Evolutionary conservation across 2,113 vertebrate species (phyloP).

Genomic region (Seriola aureovittata): DNA sequence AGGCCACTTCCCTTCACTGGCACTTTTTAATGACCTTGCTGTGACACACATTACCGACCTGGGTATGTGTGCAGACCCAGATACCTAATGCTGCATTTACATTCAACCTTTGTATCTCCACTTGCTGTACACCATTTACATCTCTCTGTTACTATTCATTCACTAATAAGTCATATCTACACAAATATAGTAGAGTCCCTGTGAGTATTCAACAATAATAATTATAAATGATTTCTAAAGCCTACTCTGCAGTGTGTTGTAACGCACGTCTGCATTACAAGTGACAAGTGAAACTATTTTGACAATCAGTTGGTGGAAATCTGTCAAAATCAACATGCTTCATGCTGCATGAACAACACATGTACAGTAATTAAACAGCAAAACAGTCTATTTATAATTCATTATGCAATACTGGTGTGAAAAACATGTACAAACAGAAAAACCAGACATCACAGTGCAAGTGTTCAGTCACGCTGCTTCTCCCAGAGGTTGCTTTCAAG

Average conservation of each 20-base stretch:
- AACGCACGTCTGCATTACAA: neutral
- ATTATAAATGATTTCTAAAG: neutral
- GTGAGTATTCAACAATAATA: neutral
- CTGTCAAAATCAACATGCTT: constrained; percentile 41
- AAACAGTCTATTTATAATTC: constrained; percentile 49
- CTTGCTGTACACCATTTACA: neutral
- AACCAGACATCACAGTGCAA: constrained; percentile 26
- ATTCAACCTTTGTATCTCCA: constrained; percentile 38
- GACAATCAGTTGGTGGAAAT: constrained; percentile 18
- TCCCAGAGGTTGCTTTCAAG: constrained; percentile 33
- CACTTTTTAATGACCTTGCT: constrained; percentile 76
- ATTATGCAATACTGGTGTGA: constrained; percentile 30
- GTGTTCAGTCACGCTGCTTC: neutral
- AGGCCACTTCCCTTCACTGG: constrained; percentile 69
- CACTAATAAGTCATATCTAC: neutral
- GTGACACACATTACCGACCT: constrained; percentile 63
- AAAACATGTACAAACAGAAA: constrained; percentile 42
- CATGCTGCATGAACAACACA: constrained; percentile 31
- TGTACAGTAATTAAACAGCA: constrained; percentile 49
- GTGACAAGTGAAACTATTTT: constrained; percentile 11
- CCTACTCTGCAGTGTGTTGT: neutral
- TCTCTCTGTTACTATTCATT: neutral
- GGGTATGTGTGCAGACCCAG: constrained; percentile 45
- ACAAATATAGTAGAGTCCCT: neutral
- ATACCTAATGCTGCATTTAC: constrained; percentile 52